A percentile compares a stretch with the other conserved stretches of the same genome.
Conservation (phyloP, 2,888 invertebrate genomes). For the Dasysyrphus albostriatus region DNA sequence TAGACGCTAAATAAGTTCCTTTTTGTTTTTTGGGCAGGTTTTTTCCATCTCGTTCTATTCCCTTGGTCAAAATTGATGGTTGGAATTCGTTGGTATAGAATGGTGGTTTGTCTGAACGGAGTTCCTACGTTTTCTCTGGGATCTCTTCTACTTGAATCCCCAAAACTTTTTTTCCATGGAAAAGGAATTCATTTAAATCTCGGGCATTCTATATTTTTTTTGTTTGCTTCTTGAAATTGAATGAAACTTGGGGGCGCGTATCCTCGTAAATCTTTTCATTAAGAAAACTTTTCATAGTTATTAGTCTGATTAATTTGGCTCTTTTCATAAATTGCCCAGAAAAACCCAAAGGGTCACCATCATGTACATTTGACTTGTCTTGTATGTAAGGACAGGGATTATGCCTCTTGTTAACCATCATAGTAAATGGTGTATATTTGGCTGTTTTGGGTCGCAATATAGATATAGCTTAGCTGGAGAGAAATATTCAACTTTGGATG, state of each 20-base stretch:
- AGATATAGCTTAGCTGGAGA: background rate
- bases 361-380: conserved; percentile 43
- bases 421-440: conserved; percentile 25
- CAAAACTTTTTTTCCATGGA: background rate
- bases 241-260: conserved; percentile 78
- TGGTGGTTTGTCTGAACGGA: conserved; percentile 40
- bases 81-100: conserved; percentile 43
- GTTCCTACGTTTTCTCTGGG: background rate
- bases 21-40: conserved; percentile 28
- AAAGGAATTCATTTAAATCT: conserved; percentile 59
- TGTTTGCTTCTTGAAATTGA: background rate
- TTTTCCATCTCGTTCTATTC: conserved; percentile 44
- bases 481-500: conserved; percentile 58
- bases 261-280: conserved; percentile 84
- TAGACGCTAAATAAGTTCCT: conserved; percentile 6
- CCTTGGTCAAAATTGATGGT: conserved; percentile 67
- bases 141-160: background rate
- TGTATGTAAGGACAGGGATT: conserved; percentile 69
- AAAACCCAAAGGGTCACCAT: conserved; percentile 74
- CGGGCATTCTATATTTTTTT: background rate
- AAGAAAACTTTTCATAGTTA: conserved; percentile 84
- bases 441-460: conserved; percentile 58
- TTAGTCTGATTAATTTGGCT: conserved; percentile 84
- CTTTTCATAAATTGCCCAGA: conserved; percentile 83
- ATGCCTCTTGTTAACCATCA: conserved; percentile 71